A percentile compares a stretch with the other conserved stretches of the same genome.
These are phyloP conservation scores for Nothocercus nigrocapillus DNA, from an alignment of 2,113 vertebrate species.

Conservation along the genomic window DNA sequence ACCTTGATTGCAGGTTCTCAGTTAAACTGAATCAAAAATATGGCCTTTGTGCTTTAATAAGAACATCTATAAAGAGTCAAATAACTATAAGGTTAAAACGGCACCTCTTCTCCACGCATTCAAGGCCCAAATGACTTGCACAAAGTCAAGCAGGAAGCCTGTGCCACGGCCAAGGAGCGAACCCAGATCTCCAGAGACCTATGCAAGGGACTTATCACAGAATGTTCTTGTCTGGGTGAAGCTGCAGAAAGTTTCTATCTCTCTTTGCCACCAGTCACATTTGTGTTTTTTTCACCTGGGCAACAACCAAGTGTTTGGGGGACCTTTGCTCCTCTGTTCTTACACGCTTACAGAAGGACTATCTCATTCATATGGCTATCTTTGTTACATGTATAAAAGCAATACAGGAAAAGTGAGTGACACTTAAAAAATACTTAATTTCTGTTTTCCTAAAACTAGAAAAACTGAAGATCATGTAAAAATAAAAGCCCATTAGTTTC, in stretches of 20 bases:
- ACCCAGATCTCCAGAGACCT: neutral
- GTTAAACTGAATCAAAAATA: neutral
- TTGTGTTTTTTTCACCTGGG: neutral
- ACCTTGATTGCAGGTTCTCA: neutral
- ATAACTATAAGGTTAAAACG: rapidly evolving
- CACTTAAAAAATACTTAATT: neutral
- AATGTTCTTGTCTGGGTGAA: rapidly evolving
- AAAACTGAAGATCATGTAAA: neutral
- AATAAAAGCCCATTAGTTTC: neutral
- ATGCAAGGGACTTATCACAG: neutral
- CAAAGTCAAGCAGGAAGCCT: neutral
- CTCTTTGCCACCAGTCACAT: rapidly evolving
- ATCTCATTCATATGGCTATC: neutral
- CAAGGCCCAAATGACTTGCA: neutral
- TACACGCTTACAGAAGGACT: neutral
- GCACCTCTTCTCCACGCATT: neutral
- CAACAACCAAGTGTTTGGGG: neutral
- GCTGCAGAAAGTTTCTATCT: neutral
- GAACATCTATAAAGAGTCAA: neutral
- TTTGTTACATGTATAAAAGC: neutral
- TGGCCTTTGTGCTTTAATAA: neutral
- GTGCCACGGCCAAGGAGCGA: neutral
- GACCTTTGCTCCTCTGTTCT: neutral
- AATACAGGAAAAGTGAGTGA: neutral
- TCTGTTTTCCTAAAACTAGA: neutral